Evolutionary conservation across 2,888 invertebrate species (phyloP).

Genomic region (Eulithis testata): DNA sequence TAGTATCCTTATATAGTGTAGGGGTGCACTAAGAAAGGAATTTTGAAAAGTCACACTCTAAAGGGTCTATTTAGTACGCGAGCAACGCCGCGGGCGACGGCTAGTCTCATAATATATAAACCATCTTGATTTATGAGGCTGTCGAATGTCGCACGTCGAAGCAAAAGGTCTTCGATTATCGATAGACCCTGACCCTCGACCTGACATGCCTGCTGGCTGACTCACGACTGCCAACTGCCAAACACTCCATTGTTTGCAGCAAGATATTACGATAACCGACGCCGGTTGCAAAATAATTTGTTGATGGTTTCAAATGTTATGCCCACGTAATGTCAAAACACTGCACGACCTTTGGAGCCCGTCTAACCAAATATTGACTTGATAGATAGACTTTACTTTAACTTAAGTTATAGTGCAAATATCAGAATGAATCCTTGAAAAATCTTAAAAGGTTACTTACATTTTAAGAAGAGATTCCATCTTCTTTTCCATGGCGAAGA

Average conservation of each 20-base stretch:
- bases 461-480: constrained; percentile 89
- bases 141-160: constrained; percentile 35
- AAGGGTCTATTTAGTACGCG: no score
- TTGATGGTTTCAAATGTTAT: constrained; percentile 23
- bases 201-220: constrained; percentile 22
- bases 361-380: neutral
- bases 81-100: no score
- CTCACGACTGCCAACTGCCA: constrained; percentile 36
- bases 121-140: constrained; percentile 31
- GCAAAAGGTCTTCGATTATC: constrained; percentile 36
- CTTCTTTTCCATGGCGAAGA: constrained; percentile 91
- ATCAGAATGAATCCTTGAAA: no score
- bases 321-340: constrained; percentile 9
- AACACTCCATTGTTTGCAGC: constrained; percentile 23
- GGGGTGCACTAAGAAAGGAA: no score
- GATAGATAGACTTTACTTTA: no score
- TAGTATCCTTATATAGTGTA: no score
- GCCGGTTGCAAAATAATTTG: constrained; percentile 24
- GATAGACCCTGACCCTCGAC: constrained; percentile 36
- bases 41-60: no score
- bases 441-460: constrained; percentile 82
- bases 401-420: constrained; percentile 8
- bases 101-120: constrained; percentile 8
- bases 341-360: constrained; percentile 7
- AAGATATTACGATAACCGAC: constrained; percentile 17